Base-by-base conservation (phyloP, 2,888 invertebrate species). In the Andrena praecox region DNA sequence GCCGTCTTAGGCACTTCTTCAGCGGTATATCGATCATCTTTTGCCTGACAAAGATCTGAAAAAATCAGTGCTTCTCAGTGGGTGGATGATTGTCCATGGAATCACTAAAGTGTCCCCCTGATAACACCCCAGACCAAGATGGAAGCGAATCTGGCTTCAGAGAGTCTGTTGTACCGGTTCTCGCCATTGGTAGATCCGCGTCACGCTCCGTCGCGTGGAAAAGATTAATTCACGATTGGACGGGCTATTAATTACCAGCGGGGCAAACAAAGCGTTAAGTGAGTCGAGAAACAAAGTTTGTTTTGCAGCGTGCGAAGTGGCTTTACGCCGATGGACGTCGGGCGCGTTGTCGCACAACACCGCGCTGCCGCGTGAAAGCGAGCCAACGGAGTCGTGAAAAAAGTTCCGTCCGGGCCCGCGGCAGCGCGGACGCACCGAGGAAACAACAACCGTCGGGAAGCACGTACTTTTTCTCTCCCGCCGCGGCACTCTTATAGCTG, bases 251-350 rank as follows among this genome's bases (percentile, higher is more conserved):
- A 77, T 80, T 71, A 63, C 56, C 20, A 7, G 66, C 79, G 77
- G 60, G 56, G 56, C 71, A 72, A 80, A 80, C 77, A 77, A 66
- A 71, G 76, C 59, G 79, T 76, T 35, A 76, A 79, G 76, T 42
- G 79, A 66, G 59, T 70, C 76, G 79, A 59, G 79, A 76, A 70
- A 59, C 42, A 79, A 79, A 76, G 80, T 80, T 76, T 76, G 79
- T 70, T 68, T 56, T 66, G 76, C 76, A 70, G 70, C 66, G 64
- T 59, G 70, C 66, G 71, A 68, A 68, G 77, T 77, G 77, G 63
- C 80, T 80, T 77, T 72, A n/a, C 62, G 62, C 80, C 56, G 16
- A 54, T 48, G 63, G 8, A 31, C 33, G 60, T 54, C 42, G 42
- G 52, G 62, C 24, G 63, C 62, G 70, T 70, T 54, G 69, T 70